Base-by-base conservation (phyloP, 1,140 invertebrate species). In the Pomacea maculata region DNA sequence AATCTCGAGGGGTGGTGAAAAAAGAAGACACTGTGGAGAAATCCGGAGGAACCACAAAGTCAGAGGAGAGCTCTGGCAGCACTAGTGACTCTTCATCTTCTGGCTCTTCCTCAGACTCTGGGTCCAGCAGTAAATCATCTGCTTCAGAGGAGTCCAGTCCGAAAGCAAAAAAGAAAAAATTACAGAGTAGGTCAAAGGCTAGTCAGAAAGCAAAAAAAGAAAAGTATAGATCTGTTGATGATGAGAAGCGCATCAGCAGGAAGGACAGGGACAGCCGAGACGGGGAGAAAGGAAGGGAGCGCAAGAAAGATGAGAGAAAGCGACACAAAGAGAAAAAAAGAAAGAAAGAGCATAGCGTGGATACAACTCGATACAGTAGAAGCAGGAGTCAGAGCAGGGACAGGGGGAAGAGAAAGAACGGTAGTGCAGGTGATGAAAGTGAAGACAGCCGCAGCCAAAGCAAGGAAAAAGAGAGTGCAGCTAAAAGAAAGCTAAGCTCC, bases 261-360 rank as follows among this genome's bases (percentile, higher is more conserved):
- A 79, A 82, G 68, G 73, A 79, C 63, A 70, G 65, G 34, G 74
- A 78, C 12, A 83, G 79, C 57, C 71, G 21, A 52, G 72, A 71
- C 12, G 4, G 3, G 76, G 78, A 76, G 57, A 83, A 68, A 21
- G 74, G 14, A 63, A 67, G n/a, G 34, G 71, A 83, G 57, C 61
- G 52, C 65, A 79, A 71, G 57, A 73, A 21, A 67, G 34, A 71
- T 19, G 64, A 81, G 57, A 67, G 70, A 67, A 78, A 65, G 63
- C 64, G 52, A 68, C 29, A 21, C 6, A 81, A 76, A 54, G 80
- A 77, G 15, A 81, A 81, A n/a, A 71, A 77, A 57, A 75, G 68
- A 57, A 75, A 77, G 57, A 75, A 75, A 67, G 57, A 76, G n/a
- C 19, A 61, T 21, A 63, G 75, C 3, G 11, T 45, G 63, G 52